These are phyloP conservation scores for Ailurus styani DNA, from an alignment of 2,113 vertebrate genomes.

Conservation along the genomic window DNA sequence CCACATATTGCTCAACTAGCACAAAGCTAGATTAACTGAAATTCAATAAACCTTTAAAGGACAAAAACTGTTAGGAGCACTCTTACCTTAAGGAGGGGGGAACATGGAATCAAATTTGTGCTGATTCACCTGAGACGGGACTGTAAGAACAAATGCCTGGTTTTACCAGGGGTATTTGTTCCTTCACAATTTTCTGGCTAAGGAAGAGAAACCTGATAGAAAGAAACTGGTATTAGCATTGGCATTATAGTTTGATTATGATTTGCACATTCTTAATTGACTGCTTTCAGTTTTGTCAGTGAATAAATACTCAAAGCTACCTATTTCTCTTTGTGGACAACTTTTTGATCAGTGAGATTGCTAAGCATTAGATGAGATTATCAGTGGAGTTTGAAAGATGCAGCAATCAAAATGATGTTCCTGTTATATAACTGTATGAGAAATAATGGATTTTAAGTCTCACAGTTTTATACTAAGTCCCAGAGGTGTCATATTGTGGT, in stretches of 20 bases:
- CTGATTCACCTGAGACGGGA: neutral
- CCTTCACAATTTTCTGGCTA: slow-evolving; percentile 11
- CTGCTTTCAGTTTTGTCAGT: slow-evolving; percentile 47
- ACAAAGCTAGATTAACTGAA: slow-evolving; percentile 30
- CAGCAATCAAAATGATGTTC: neutral
- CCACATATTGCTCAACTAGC: neutral
- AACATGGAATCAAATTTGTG: slow-evolving; percentile 24
- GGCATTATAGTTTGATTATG: slow-evolving; percentile 28
- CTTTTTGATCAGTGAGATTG: slow-evolving; percentile 57
- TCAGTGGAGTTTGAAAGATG: slow-evolving; percentile 23
- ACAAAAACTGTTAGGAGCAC: slow-evolving; percentile 31
- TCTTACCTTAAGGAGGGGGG: slow-evolving; percentile 12
- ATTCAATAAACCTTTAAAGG: neutral
- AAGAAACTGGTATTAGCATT: slow-evolving; percentile 40
- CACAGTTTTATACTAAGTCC: neutral
- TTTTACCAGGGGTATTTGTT: neutral
- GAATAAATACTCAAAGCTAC: slow-evolving; percentile 47
- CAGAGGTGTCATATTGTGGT: neutral
- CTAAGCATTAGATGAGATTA: slow-evolving; percentile 61
- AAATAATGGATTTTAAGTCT: neutral
- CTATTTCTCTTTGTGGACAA: slow-evolving; percentile 49
- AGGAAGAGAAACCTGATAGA: neutral
- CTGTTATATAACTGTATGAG: slow-evolving; percentile 2
- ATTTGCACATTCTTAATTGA: slow-evolving; percentile 39
- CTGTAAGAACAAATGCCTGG: neutral